Conservation (phyloP, 2,888 invertebrate genomes). For the Rhogogaster chlorosoma region DNA sequence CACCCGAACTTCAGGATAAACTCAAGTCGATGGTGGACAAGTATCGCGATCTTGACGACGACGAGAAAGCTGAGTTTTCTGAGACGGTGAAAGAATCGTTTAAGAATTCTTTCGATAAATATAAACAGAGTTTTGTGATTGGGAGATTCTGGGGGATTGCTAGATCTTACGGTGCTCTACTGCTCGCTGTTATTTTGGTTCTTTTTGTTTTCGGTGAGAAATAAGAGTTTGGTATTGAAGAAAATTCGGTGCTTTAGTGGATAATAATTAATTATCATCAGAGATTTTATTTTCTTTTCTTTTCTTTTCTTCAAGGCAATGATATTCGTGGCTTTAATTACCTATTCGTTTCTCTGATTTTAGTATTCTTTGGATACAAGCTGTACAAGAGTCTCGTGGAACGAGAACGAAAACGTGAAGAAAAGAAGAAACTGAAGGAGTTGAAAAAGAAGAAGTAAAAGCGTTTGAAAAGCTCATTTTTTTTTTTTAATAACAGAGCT, state of each 20-base stretch:
- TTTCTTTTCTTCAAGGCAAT: slow-evolving; percentile 56
- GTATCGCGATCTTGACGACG: slow-evolving; percentile 67
- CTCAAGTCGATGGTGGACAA: slow-evolving; percentile 59
- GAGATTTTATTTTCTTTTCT: slow-evolving; percentile 60
- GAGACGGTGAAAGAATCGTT: slow-evolving; percentile 76
- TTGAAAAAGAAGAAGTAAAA: slow-evolving; percentile 88
- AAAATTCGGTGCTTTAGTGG: neutral
- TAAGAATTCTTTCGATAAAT: slow-evolving; percentile 62
- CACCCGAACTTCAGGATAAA: slow-evolving; percentile 57
- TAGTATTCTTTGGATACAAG: slow-evolving; percentile 94
- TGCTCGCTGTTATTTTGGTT: slow-evolving; percentile 22
- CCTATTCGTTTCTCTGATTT: slow-evolving; percentile 73
- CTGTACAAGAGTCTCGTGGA: slow-evolving; percentile 89
- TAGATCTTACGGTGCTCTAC: neutral
- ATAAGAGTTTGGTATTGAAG: neutral
- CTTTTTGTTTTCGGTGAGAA: slow-evolving; percentile 15
- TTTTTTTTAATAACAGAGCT: neutral
- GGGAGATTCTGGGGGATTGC: neutral
- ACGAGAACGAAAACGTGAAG: slow-evolving; percentile 87
- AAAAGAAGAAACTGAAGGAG: slow-evolving; percentile 89
- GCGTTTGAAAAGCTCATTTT: neutral
- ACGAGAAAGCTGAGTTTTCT: slow-evolving; percentile 74
- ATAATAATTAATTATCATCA: slow-evolving; percentile 57
- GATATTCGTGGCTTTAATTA: slow-evolving; percentile 50
- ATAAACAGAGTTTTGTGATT: neutral